Percentiles rank a stretch among this genome's conserved stretches.
Conservation (phyloP, 2,888 invertebrate genomes). For the Perizoma affinitatum region DNA sequence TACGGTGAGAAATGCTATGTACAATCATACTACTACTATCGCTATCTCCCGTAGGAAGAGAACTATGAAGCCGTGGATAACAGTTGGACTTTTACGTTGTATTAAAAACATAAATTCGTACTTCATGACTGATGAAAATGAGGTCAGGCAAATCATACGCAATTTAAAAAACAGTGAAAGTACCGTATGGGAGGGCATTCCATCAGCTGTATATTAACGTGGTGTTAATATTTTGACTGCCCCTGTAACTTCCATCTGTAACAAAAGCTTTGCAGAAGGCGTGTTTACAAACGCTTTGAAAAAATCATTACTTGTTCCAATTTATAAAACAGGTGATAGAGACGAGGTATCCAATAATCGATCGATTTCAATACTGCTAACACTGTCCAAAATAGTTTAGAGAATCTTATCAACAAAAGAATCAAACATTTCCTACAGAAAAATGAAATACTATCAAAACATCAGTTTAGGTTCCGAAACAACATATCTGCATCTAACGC, state of each 20-base stretch:
- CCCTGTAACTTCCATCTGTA: neutral
- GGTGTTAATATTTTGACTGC: no score
- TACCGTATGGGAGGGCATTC: conserved; percentile 1
- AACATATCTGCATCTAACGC: neutral
- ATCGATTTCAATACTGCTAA: neutral
- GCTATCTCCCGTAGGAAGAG: no score
- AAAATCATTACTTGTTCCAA: neutral
- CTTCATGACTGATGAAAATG: no score
- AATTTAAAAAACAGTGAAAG: conserved; percentile 1
- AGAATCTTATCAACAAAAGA: conserved; percentile 1
- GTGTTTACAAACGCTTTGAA: neutral
- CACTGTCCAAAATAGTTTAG: neutral
- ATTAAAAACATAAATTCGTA: no score
- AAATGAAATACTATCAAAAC: neutral
- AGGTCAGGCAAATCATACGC: no score
- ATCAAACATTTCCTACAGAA: neutral
- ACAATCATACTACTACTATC: no score
- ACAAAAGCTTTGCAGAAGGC: conserved; percentile 2
- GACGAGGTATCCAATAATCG: neutral
- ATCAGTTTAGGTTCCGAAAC: conserved; percentile 5
- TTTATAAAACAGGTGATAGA: neutral
- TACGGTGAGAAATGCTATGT: no score
- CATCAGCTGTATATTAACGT: neutral
- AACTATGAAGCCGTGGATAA: no score
- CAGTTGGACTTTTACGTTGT: no score